phyloP scores from a whole-genome alignment of 2,888 invertebrate species.

The Gymnosoma rotundatum region DNA sequence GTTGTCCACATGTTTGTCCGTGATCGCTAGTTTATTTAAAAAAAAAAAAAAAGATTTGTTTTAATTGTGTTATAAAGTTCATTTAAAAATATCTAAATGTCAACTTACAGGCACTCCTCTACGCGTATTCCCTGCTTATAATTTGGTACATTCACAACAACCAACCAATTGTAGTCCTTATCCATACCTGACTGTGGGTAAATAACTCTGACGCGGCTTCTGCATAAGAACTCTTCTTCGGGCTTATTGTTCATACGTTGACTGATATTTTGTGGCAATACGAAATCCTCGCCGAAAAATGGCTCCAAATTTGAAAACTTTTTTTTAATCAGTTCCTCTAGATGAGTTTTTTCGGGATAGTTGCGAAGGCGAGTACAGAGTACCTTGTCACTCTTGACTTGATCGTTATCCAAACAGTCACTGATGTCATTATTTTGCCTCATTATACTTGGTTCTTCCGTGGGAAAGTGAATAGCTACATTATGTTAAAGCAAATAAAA shows the following conservation, averaged over 20 bases:
- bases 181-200: slow-evolving; percentile 86
- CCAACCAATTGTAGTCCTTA: slow-evolving; percentile 86
- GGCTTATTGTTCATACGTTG: slow-evolving; percentile 82
- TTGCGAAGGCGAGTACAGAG: slow-evolving; percentile 82
- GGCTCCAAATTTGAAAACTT: slow-evolving; percentile 75
- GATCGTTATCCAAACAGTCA: slow-evolving; percentile 72
- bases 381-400: slow-evolving; percentile 75
- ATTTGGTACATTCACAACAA: slow-evolving; percentile 88
- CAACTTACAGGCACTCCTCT: slow-evolving; percentile 88
- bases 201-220: slow-evolving; percentile 82
- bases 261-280: slow-evolving; percentile 82
- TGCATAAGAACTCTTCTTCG: slow-evolving; percentile 82
- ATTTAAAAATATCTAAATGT: not conserved
- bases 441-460: slow-evolving; percentile 28
- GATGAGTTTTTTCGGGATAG: slow-evolving; percentile 81
- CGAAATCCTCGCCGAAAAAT: slow-evolving; percentile 80
- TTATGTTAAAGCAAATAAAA: too few species aligned
- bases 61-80: too few species aligned
- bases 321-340: slow-evolving; percentile 76
- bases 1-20: slow-evolving; percentile 81
- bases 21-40: slow-evolving; percentile 79
- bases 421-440: not conserved
- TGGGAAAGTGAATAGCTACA: too few species aligned
- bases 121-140: slow-evolving; percentile 88
- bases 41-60: not conserved